phyloP scores from a whole-genome alignment of 2,113 vertebrate species.

The Dasypus novemcinctus region DNA sequence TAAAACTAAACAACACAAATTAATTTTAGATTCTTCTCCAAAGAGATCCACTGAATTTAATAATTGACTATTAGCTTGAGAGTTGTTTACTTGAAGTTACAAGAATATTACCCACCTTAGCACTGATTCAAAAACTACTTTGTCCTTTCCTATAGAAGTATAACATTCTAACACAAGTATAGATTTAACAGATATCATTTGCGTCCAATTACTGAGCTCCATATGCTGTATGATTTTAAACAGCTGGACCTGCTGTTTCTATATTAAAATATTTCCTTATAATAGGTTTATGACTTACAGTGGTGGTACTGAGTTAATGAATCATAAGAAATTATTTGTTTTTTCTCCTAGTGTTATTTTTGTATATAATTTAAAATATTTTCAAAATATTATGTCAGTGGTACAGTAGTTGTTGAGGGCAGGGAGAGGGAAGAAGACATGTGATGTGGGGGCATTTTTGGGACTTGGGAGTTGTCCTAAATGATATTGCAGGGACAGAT shows the following conservation, averaged over 20 bases:
- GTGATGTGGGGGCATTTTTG: no score
- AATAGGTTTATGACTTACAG: conserved; percentile 69
- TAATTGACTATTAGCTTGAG: not conserved
- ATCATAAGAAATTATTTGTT: conserved; percentile 52
- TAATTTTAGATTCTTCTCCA: not conserved
- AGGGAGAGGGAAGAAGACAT: no score
- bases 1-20: not conserved
- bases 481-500: no score
- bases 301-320: conserved; percentile 61
- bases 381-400: not conserved
- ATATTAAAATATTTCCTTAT: conserved; percentile 53
- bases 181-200: conserved; percentile 49
- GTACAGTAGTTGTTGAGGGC: no score
- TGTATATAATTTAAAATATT: not conserved
- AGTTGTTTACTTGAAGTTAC: not conserved
- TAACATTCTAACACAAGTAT: not conserved
- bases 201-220: conserved; percentile 58
- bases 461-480: no score
- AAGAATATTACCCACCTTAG: not conserved
- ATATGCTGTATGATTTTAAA: conserved; percentile 60
- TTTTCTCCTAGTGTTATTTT: conserved; percentile 19
- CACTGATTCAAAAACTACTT: not conserved
- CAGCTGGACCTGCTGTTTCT: conserved; percentile 58
- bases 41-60: not conserved
- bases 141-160: conserved; percentile 31